phyloP scores from a whole-genome alignment of 2,113 vertebrate genomes.

The Sminthopsis crassicaudata region DNA sequence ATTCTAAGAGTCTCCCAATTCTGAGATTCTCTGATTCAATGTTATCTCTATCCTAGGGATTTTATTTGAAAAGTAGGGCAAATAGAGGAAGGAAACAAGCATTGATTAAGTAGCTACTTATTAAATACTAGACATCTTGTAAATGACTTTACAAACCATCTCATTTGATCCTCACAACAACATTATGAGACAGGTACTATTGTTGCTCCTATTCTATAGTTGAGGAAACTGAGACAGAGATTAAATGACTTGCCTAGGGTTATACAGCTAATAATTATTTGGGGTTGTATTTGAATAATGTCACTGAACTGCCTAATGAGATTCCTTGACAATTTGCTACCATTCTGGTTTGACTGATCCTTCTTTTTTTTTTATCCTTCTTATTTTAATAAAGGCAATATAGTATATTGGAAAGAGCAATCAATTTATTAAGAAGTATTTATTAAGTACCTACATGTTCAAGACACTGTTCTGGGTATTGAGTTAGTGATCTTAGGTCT shows the following conservation, averaged over 20 bases:
- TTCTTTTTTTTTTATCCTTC: not conserved
- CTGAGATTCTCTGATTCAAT: not conserved
- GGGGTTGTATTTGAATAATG: not conserved
- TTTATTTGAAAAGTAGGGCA: not conserved
- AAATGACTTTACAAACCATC: not conserved
- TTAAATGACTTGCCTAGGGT: not conserved
- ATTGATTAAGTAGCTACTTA: not conserved
- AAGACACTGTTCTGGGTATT: not conserved
- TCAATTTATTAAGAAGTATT: not conserved
- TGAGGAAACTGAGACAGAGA: not conserved
- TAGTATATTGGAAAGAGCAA: not conserved
- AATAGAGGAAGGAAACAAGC: not conserved
- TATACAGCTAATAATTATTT: not conserved
- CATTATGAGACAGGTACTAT: constrained; percentile 1
- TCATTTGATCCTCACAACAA: not conserved
- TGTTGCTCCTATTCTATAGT: not conserved
- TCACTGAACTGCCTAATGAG: not conserved
- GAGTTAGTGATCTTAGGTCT: not conserved
- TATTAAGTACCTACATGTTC: not conserved
- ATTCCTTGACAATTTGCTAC: not conserved
- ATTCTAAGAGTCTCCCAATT: not conserved
- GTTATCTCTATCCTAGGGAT: not conserved
- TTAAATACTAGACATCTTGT: not conserved
- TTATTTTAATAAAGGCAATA: not conserved
- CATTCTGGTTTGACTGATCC: not conserved